Percentiles rank a stretch among this genome's conserved stretches.
phyloP scores from a whole-genome alignment of 2,888 invertebrate genomes.

The Netelia melanura region DNA sequence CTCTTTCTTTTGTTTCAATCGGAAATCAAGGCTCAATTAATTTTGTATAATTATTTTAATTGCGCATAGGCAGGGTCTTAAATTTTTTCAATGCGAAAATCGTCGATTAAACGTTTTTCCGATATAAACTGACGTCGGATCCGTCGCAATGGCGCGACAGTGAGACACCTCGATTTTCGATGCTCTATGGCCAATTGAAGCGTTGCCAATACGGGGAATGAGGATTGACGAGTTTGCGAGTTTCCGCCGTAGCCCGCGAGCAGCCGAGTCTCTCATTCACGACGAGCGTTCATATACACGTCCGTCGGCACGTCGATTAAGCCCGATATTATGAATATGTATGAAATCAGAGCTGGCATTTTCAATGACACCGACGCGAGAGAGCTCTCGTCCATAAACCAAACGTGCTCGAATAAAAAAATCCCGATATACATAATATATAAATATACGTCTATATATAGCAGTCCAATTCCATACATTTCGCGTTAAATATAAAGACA shows the following conservation, averaged over 20 bases:
- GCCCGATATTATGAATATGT: slow-evolving; percentile 62
- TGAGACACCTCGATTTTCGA: slow-evolving; percentile 31
- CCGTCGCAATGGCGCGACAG: slow-evolving; percentile 5
- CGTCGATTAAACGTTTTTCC: neutral
- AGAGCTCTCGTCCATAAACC: slow-evolving; percentile 3
- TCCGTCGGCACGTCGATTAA: slow-evolving; percentile 76
- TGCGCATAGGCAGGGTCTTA: neutral
- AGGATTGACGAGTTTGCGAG: slow-evolving; percentile 64
- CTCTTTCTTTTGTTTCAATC: too few species aligned
- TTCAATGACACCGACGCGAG: slow-evolving; percentile 54
- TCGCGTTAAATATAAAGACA: neutral
- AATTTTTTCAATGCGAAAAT: neutral
- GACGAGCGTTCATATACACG: slow-evolving; percentile 57
- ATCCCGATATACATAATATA: neutral
- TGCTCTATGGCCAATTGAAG: slow-evolving; percentile 34
- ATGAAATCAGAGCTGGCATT: slow-evolving; percentile 58
- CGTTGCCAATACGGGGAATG: slow-evolving; percentile 63
- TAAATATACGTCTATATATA: neutral
- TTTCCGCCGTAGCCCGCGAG: neutral
- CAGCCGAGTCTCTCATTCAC: slow-evolving; percentile 15
- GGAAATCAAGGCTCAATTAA: neutral
- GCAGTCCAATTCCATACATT: neutral
- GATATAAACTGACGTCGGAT: too few species aligned
- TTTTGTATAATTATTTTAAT: neutral
- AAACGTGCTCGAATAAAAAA: slow-evolving; percentile 11